Percentiles rank a stretch among this genome's conserved stretches.
phyloP scores from a whole-genome alignment of 2,888 invertebrate species.

The Mellilla xanthometata region DNA sequence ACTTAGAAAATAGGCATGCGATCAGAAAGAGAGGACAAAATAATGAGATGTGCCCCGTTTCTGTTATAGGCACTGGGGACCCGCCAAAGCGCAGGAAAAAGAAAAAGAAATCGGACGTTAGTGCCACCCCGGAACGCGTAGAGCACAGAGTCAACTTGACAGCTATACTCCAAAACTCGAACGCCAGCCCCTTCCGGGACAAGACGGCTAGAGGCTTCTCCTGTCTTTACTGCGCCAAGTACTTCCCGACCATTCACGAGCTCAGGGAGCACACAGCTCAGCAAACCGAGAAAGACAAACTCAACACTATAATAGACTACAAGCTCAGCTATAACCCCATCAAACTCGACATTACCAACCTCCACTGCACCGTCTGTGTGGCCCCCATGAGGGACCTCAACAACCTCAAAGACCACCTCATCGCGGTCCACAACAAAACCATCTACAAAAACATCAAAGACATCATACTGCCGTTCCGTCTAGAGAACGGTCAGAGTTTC shows the following conservation, averaged over 20 bases:
- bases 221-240: slow-evolving; percentile 70
- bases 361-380: slow-evolving; percentile 61
- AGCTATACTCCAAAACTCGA: slow-evolving; percentile 72
- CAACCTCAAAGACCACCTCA: slow-evolving; percentile 66
- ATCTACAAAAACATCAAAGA: slow-evolving; percentile 71
- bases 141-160: slow-evolving; percentile 77
- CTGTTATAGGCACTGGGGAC: slow-evolving; percentile 75
- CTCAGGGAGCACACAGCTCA: slow-evolving; percentile 63
- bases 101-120: slow-evolving; percentile 67
- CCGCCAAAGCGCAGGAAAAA: slow-evolving; percentile 65
- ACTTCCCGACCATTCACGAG: slow-evolving; percentile 61
- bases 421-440: slow-evolving; percentile 56
- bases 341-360: slow-evolving; percentile 69
- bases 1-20: no score
- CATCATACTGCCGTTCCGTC: slow-evolving; percentile 70
- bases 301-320: slow-evolving; percentile 72
- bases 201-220: slow-evolving; percentile 73
- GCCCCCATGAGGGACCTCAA: slow-evolving; percentile 60
- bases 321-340: slow-evolving; percentile 76
- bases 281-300: slow-evolving; percentile 65
- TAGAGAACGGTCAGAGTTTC: slow-evolving; percentile 64
- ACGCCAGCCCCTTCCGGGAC: slow-evolving; percentile 74
- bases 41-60: slow-evolving; percentile 72
- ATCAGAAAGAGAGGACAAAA: slow-evolving; percentile 49
- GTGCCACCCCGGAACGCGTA: slow-evolving; percentile 74